A percentile compares a stretch with the other conserved stretches of the same genome.
These are phyloP conservation scores for Pristionchus maxplancki DNA, from an alignment of 2,888 invertebrate genomes.

Conservation along the genomic window DNA sequence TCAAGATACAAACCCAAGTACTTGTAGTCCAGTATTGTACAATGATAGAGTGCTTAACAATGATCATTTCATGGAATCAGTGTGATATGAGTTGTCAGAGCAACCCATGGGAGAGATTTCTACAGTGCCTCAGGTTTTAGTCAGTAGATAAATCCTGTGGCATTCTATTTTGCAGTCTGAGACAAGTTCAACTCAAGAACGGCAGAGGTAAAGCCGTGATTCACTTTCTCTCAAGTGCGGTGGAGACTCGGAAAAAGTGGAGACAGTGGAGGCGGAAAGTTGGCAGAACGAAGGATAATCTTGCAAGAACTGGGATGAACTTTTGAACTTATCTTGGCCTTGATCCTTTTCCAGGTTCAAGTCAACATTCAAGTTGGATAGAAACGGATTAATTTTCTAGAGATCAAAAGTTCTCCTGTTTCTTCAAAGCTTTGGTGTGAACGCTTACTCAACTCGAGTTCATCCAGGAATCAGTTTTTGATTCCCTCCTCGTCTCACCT, in stretches of 20 bases:
- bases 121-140: no score
- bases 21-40: no score
- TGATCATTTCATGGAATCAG: no score
- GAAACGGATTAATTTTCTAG: no score
- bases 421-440: background rate
- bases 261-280: constrained; percentile 27
- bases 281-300: background rate
- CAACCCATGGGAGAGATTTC: no score
- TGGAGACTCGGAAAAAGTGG: background rate
- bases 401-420: no score
- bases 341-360: no score
- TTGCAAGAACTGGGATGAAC: background rate
- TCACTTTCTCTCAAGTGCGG: background rate
- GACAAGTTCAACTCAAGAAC: background rate
- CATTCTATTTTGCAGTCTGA: background rate
- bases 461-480: background rate
- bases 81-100: no score
- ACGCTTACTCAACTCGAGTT: constrained; percentile 21
- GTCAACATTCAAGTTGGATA: no score
- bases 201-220: background rate
- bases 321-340: background rate
- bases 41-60: no score
- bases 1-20: no score
- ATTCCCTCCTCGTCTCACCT: constrained; percentile 16
- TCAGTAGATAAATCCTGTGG: no score